Evolutionary conservation across 2,113 vertebrate genomes (phyloP).

Genomic region (Pristiophorus japonicus): DNA sequence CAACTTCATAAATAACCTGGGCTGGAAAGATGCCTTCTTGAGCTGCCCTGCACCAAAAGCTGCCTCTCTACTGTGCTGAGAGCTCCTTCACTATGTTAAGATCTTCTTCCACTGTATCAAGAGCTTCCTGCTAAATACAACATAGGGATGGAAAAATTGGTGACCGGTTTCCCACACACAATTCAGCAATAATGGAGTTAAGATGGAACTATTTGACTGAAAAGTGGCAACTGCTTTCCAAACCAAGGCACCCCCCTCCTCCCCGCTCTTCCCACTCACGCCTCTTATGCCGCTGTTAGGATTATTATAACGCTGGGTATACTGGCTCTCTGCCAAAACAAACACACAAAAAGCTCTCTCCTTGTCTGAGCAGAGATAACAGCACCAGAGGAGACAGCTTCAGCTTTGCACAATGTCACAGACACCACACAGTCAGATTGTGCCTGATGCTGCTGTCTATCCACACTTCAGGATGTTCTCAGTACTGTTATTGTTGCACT

Average conservation of each 20-base stretch:
- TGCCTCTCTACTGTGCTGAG: not conserved
- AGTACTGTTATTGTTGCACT: not conserved
- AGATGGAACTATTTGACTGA: not conserved
- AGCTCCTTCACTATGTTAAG: not conserved
- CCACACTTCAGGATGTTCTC: not conserved
- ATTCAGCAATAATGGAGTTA: constrained; percentile 12
- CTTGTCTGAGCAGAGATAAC: constrained; percentile 13
- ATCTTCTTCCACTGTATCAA: not conserved
- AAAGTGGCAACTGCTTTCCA: constrained; percentile 14
- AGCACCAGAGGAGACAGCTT: constrained; percentile 5
- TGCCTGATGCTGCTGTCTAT: too few relatives aligned
- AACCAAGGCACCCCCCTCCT: not conserved
- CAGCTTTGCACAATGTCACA: constrained; percentile 32
- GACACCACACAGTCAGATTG: constrained; percentile 20
- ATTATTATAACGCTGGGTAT: not conserved
- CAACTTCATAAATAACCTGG: not conserved
- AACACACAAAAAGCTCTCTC: constrained; percentile 24
- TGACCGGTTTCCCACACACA: not conserved
- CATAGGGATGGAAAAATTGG: not conserved
- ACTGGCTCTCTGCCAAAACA: constrained; percentile 2
- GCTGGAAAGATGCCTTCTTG: not conserved
- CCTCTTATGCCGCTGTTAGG: not conserved
- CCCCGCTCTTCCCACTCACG: not conserved
- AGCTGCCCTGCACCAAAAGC: not conserved
- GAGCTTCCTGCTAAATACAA: too few relatives aligned